These are phyloP conservation scores for Vireo altiloquus DNA, from an alignment of 2,113 vertebrate genomes.

Conservation along the genomic window DNA sequence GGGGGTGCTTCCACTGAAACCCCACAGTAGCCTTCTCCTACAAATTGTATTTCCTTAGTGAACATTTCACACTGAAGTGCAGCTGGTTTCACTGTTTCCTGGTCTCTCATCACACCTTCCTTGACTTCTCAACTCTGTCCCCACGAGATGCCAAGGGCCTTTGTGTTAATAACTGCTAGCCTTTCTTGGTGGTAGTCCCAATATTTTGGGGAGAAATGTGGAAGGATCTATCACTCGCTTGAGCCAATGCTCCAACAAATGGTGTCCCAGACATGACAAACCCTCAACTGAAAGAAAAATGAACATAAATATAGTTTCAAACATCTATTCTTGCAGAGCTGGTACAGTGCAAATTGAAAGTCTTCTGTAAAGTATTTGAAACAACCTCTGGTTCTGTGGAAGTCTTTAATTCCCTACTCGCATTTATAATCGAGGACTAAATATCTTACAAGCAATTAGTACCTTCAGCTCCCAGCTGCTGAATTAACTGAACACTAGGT, in stretches of 20 bases:
- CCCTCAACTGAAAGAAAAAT: not conserved
- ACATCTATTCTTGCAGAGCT: not conserved
- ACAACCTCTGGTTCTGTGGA: not conserved
- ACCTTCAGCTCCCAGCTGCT: not conserved
- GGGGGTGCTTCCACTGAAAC: not conserved
- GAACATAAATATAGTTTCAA: not conserved
- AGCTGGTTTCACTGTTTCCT: not conserved
- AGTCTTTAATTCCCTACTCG: not conserved
- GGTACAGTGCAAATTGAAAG: not conserved
- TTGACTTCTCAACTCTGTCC: not conserved
- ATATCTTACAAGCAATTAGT: not conserved
- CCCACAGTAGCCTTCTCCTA: not conserved
- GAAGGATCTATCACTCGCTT: not conserved
- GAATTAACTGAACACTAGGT: not conserved
- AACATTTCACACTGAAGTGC: not conserved
- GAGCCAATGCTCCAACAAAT: not conserved
- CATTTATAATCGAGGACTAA: not conserved
- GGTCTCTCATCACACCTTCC: not conserved
- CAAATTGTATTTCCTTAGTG: not conserved
- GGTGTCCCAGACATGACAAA: not conserved
- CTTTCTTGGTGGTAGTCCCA: not conserved
- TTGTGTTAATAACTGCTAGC: not conserved
- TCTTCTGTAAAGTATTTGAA: not conserved
- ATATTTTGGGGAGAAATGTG: not conserved
- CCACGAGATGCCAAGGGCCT: not conserved